Percentiles rank a stretch among this genome's conserved stretches.
These are phyloP conservation scores for Sesamia nonagrioides DNA, from an alignment of 1,140 invertebrate species.

Conservation along the genomic window DNA sequence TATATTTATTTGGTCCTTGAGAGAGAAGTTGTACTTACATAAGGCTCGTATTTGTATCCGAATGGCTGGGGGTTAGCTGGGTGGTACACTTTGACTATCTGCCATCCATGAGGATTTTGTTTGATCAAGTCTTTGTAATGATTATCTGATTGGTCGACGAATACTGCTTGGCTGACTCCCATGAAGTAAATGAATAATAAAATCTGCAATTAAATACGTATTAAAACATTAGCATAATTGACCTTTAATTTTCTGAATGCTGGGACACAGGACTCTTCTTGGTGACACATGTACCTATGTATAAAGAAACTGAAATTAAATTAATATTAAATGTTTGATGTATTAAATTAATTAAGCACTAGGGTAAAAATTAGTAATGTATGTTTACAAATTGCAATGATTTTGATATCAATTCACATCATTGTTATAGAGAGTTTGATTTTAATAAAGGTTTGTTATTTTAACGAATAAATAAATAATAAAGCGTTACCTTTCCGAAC, in stretches of 20 bases:
- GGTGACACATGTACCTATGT: too few relatives aligned
- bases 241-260: too few relatives aligned
- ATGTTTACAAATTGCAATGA: too few relatives aligned
- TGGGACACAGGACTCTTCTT: too few relatives aligned
- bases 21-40: constrained; percentile 67
- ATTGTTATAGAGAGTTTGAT: too few relatives aligned
- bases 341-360: too few relatives aligned
- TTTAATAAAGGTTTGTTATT: too few relatives aligned
- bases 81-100: constrained; percentile 70
- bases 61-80: constrained; percentile 62
- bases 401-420: too few relatives aligned
- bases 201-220: constrained; percentile 64
- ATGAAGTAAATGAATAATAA: constrained; percentile 67
- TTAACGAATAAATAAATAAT: constrained; percentile 17
- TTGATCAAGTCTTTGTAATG: constrained; percentile 50
- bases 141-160: constrained; percentile 62
- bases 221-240: not conserved
- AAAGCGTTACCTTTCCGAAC: constrained; percentile 66
- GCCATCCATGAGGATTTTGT: constrained; percentile 61
- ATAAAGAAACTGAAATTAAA: too few relatives aligned
- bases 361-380: too few relatives aligned
- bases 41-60: constrained; percentile 63
- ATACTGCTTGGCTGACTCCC: constrained; percentile 63
- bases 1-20: constrained; percentile 39
- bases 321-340: too few relatives aligned